phyloP scores from a whole-genome alignment of 1,140 invertebrate species.

The Saccostrea echinata region DNA sequence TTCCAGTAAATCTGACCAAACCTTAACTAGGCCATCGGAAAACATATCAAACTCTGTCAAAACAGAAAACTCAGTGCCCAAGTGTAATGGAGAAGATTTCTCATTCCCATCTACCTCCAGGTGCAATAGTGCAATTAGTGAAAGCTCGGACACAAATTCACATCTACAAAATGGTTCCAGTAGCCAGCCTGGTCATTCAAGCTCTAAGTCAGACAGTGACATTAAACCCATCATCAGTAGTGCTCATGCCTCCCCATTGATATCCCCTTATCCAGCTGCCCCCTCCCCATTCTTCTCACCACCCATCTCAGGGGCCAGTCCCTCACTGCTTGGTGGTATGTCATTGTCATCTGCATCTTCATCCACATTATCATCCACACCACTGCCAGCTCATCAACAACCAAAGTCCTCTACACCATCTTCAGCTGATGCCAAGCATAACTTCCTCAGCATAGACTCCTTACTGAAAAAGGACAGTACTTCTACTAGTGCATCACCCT shows the following conservation, averaged over 20 bases:
- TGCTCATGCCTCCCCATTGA: conserved; percentile 51
- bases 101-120: conserved; percentile 49
- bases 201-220: conserved; percentile 49
- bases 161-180: conserved; percentile 66
- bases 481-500: conserved; percentile 34
- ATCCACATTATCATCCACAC: conserved; percentile 44
- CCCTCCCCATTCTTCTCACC: conserved; percentile 54
- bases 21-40: neutral
- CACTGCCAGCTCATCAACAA: conserved; percentile 64
- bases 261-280: conserved; percentile 54
- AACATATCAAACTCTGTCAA: conserved; percentile 42
- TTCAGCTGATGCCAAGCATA: conserved; percentile 63
- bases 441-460: conserved; percentile 75
- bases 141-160: conserved; percentile 38
- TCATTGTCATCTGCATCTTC: conserved; percentile 50
- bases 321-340: conserved; percentile 27
- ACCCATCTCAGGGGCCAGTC: conserved; percentile 6
- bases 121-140: conserved; percentile 47
- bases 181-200: conserved; percentile 66
- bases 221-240: conserved; percentile 50
- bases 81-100: conserved; percentile 54
- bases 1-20: conserved; percentile 22
- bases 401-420: conserved; percentile 52
- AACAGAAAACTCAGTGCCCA: conserved; percentile 13
- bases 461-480: conserved; percentile 72